Evolutionary conservation across 2,888 invertebrate species (phyloP).

Genomic region (Ennomos quercinarius): DNA sequence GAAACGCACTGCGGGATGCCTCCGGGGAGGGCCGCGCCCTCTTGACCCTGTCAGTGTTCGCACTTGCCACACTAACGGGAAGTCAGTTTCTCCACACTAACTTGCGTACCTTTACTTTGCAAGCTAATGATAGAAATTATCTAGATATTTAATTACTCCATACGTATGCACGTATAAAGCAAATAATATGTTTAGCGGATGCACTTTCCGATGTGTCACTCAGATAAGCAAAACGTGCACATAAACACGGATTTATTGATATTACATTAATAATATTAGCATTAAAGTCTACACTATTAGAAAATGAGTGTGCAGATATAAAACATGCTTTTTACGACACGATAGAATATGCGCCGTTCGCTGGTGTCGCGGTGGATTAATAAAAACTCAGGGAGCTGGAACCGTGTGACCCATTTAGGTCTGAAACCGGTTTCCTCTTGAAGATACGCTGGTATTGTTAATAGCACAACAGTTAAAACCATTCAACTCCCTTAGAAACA

Average conservation of each 20-base stretch:
- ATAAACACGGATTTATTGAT: not conserved
- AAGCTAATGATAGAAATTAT: constrained; percentile 58
- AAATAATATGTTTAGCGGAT: constrained; percentile 23
- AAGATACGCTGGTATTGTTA: constrained; percentile 79
- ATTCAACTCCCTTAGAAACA: constrained; percentile 77
- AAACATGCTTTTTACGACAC: constrained; percentile 21
- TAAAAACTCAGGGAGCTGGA: constrained; percentile 76
- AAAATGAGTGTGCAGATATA: constrained; percentile 7
- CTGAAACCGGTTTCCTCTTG: constrained; percentile 82
- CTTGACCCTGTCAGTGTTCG: constrained; percentile 80
- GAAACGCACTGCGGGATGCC: constrained; percentile 77
- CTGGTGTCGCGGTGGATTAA: constrained; percentile 63
- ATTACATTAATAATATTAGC: not conserved
- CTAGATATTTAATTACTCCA: constrained; percentile 52
- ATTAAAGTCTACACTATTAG: not conserved
- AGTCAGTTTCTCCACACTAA: constrained; percentile 67
- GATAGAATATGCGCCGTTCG: constrained; percentile 47
- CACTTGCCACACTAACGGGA: constrained; percentile 79
- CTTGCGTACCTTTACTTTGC: constrained; percentile 46
- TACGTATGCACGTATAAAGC: constrained; percentile 16
- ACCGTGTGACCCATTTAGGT: constrained; percentile 85
- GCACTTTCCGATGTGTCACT: constrained; percentile 15
- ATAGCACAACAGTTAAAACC: constrained; percentile 78
- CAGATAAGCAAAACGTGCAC: not conserved
- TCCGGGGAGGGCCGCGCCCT: constrained; percentile 75